These are phyloP conservation scores for Eucera pruinosa DNA, from an alignment of 2,888 invertebrate species.

Conservation along the genomic window DNA sequence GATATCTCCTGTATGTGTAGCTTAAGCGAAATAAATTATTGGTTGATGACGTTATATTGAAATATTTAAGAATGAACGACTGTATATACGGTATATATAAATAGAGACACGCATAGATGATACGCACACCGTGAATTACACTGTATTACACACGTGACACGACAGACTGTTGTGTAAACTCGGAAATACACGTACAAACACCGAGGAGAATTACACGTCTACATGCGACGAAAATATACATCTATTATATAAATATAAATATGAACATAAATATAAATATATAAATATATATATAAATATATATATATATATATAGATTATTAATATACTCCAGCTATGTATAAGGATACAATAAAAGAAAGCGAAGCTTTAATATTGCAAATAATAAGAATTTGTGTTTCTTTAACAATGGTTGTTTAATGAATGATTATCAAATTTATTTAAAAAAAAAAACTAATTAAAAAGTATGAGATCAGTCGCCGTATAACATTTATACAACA, in stretches of 20 bases:
- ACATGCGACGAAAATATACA: constrained; percentile 59
- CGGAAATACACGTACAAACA: constrained; percentile 42
- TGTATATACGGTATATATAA: constrained; percentile 82
- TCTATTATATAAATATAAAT: constrained; percentile 56
- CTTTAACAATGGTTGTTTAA: background rate
- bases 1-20: constrained; percentile 68
- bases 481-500: background rate
- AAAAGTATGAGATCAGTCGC: background rate
- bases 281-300: constrained; percentile 51
- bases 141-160: constrained; percentile 36
- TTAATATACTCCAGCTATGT: constrained; percentile 79
- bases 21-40: constrained; percentile 81
- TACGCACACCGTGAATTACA: constrained; percentile 45
- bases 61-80: constrained; percentile 76
- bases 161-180: constrained; percentile 21
- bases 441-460: background rate
- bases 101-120: constrained; percentile 71
- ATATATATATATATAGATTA: constrained; percentile 63
- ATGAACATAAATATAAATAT: constrained; percentile 60
- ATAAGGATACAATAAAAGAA: constrained; percentile 80
- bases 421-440: background rate
- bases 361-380: constrained; percentile 77
- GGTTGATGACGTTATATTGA: constrained; percentile 83
- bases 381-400: constrained; percentile 32
- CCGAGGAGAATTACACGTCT: constrained; percentile 45